These are phyloP conservation scores for Cloeon dipterum DNA, from an alignment of 2,888 invertebrate species.

Conservation along the genomic window DNA sequence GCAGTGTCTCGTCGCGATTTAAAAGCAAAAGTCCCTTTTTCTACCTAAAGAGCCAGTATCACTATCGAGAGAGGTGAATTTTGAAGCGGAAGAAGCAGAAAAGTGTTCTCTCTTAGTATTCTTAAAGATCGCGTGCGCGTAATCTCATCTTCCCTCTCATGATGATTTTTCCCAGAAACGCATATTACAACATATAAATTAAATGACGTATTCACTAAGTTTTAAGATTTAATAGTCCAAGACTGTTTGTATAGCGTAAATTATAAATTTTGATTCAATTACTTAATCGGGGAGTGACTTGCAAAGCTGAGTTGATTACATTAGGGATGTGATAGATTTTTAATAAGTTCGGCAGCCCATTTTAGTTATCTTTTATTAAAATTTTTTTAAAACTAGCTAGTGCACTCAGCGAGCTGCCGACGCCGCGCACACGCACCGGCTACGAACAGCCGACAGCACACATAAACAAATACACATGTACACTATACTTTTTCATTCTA, in stretches of 20 bases:
- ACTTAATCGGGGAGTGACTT: background rate
- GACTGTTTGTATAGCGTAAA: background rate
- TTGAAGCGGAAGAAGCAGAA: background rate
- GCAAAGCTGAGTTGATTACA: background rate
- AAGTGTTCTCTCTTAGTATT: no score
- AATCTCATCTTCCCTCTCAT: background rate
- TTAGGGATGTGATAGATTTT: background rate
- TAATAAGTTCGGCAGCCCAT: background rate
- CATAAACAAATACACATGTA: no score
- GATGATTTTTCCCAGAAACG: background rate
- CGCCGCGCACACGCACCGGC: no score
- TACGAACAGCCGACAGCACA: no score
- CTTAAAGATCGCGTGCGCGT: no score
- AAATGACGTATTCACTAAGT: background rate
- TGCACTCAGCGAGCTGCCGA: no score
- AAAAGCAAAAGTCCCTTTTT: background rate
- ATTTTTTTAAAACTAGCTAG: background rate
- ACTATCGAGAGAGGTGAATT: no score
- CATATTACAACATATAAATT: background rate
- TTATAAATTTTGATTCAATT: background rate
- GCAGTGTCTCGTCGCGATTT: background rate
- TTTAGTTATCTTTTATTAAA: background rate
- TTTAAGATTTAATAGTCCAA: conserved; percentile 2
- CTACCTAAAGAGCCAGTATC: background rate
- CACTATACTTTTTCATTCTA: no score